Base-by-base conservation (phyloP, 1,140 invertebrate species). In the Olivierus martensii region DNA sequence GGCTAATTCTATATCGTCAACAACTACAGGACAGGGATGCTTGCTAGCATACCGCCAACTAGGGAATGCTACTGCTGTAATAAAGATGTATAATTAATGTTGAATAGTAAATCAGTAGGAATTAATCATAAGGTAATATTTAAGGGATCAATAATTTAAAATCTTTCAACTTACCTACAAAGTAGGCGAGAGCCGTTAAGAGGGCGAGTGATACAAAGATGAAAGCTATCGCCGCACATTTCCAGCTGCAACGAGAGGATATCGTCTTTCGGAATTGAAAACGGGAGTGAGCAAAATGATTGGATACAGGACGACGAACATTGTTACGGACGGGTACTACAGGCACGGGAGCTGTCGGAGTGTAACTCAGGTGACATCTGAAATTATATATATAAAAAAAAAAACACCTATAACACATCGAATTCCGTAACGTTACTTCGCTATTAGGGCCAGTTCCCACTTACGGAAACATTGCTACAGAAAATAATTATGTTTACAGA, bases 261-360 rank as follows among this genome's bases (percentile, higher is more conserved):
- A 87, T 89, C 54, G 86, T 78, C 70, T 92, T 91, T 72, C 90
- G 85, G 73, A 92, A 86, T 73, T 88, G 84, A 74, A 92, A 90
- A 65, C 87, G 82, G 58, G 88, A 88, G 63, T 58, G 64, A 51
- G 59, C 62, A 51, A 69, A 66, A 51, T 68, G 69, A 6, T 48
- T 44, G 10, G 55, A 39, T n/a, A 51, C 46, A n/a, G 55, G 47
- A 17, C 55, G 51, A 35, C 51, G 51, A 19, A 57, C 48, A 18
- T 57, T 57, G 55, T 53, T 53, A 38, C 51, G 51, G 2, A 57
- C 55, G 18, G 55, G 55, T n/a, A 46, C 21, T 17, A 46, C 45
- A 36, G 45, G 45, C 41, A 53, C 52, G 11, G 52, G 47, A 22
- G 49, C 39, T 3, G 46, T 44, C 4, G 55, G 51, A 17, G 46